These are phyloP conservation scores for Tichodroma muraria DNA, from an alignment of 2,113 vertebrate genomes.

Conservation along the genomic window DNA sequence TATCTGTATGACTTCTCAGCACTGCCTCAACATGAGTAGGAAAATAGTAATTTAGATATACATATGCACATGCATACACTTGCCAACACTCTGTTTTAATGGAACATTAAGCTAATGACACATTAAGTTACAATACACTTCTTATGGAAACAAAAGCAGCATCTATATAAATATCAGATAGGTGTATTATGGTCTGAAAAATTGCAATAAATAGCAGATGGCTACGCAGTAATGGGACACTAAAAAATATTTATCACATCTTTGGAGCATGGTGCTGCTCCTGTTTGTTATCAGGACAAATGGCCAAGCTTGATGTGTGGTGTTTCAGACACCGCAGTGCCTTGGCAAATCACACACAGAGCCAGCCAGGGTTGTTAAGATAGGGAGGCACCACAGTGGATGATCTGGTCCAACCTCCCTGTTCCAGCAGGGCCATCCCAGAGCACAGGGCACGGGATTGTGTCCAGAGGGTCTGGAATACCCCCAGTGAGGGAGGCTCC, in stretches of 20 bases:
- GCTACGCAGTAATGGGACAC: not conserved
- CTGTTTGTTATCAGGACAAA: not conserved
- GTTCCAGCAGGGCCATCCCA: not conserved
- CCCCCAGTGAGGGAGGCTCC: not conserved
- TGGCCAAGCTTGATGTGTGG: not conserved
- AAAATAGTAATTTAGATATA: conserved; percentile 1
- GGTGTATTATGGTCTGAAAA: not conserved
- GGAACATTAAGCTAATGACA: conserved; percentile 37
- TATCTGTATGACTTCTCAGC: not conserved
- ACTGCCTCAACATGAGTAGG: not conserved
- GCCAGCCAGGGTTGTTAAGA: too few relatives aligned
- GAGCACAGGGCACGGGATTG: not conserved
- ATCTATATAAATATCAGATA: conserved; percentile 21
- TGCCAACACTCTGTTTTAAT: conserved; percentile 4
- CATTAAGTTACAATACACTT: conserved; percentile 14
- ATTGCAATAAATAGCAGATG: conserved; percentile 32
- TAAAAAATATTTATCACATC: conserved; percentile 42
- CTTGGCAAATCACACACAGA: not conserved
- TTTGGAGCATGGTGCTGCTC: not conserved
- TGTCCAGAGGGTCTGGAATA: not conserved
- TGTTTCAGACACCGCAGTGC: fast-evolving
- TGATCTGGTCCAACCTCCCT: too few relatives aligned
- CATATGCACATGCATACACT: not conserved
- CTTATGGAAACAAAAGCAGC: not conserved
- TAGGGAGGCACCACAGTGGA: not conserved